Percentiles rank a stretch among this genome's conserved stretches.
These are phyloP conservation scores for Moxostoma hubbsi DNA, from an alignment of 2,797 vertebrate genomes.

Conservation along the genomic window DNA sequence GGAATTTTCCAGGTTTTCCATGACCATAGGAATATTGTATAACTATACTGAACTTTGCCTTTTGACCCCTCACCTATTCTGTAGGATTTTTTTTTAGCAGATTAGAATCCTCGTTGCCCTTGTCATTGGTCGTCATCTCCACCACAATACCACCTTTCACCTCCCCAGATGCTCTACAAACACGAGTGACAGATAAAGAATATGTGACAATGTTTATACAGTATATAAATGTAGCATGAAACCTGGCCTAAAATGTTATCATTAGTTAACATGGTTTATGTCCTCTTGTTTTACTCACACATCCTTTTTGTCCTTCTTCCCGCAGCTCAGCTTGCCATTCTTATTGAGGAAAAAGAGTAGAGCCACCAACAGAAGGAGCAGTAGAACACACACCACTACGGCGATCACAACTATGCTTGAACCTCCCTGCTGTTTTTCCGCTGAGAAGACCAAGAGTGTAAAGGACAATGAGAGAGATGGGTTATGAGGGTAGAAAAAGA, in stretches of 20 bases:
- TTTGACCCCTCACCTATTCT: slow-evolving; percentile 50
- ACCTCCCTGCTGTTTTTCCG: slow-evolving; percentile 80
- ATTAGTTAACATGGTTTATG: neutral
- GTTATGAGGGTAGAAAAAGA: slow-evolving; percentile 31
- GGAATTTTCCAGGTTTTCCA: too few species aligned
- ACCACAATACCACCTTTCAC: slow-evolving; percentile 78
- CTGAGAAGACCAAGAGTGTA: slow-evolving; percentile 51
- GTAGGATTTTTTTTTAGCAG: slow-evolving; percentile 75
- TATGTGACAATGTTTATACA: neutral
- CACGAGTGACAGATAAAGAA: neutral
- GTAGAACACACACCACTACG: slow-evolving; percentile 87
- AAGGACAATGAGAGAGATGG: slow-evolving; percentile 1
- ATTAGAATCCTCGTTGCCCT: slow-evolving; percentile 80
- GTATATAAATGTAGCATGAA: neutral
- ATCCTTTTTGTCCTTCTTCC: slow-evolving; percentile 79
- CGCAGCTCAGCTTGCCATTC: slow-evolving; percentile 81
- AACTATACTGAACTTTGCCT: too few species aligned
- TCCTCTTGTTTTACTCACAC: slow-evolving; percentile 74
- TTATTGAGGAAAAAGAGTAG: slow-evolving; percentile 87
- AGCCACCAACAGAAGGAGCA: slow-evolving; percentile 86
- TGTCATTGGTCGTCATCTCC: slow-evolving; percentile 83
- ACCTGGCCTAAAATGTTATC: neutral
- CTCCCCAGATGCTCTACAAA: slow-evolving; percentile 68
- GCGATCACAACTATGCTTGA: slow-evolving; percentile 85
- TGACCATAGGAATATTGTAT: too few species aligned